Evolutionary conservation across 2,888 invertebrate genomes (phyloP), one percentile per base, ranked within the genome.

Genomic region (Pristionchus japonicus): DNA sequence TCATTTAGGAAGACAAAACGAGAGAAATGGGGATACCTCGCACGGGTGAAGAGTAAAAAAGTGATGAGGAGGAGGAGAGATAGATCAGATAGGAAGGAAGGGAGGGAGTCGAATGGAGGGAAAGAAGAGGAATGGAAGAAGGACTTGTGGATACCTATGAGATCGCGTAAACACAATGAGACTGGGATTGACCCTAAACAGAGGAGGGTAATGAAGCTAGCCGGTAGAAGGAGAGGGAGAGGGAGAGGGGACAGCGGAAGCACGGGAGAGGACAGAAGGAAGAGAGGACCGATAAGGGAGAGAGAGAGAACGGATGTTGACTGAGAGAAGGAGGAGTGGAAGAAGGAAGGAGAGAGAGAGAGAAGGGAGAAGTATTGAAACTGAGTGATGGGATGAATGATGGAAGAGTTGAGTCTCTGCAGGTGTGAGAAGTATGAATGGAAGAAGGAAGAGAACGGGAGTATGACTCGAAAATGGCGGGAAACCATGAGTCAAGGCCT

Each of bases 231-330:
- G 52, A 52, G 47, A 57, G 34, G 52, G 27, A 47, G 70, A 34
- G 67, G n/a, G 57, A 67, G 57, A 17, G 52, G 20, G 61, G 67
- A 70, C 37, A 70, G n/a, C 40, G 77, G 49, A 49, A 80, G 80
- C 31, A 80, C 47, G 83, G 57, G 52, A 83, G 82, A 49, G 57
- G 83, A 57, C 57, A 57, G 57, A 49, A 57, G 77, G 43, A 47
- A 34, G n/a, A n/a, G n/a, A n/a, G 83, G 34, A 34, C 49, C 52
- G 57, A 57, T 49, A 83, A 83, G 83, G 57, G 83, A 49, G 83
- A 57, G 82, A n/a, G n/a, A 52, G 77, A 77, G 77, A 77, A 77
- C 77, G 77, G 77, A 61, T 40, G 85, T 40, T 49, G 85, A 85
- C 47, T 64, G 64, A 40, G 85, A 85, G 64, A 43, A 64, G 83